Evolutionary conservation across 1,140 invertebrate species (phyloP).

Genomic region (Magallana angulata): DNA sequence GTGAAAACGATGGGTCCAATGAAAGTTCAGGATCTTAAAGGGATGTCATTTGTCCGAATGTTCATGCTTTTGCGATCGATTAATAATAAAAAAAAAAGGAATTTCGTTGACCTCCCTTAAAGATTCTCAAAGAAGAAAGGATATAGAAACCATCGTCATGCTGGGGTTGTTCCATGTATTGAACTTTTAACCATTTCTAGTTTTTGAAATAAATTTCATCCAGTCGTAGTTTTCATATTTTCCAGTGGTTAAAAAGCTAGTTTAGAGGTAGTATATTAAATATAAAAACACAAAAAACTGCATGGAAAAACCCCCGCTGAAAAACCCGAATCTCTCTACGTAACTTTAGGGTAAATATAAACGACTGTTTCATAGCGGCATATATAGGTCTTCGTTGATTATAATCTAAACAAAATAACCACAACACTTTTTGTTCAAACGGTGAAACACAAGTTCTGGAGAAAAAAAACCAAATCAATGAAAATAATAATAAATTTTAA

Average conservation of each 20-base stretch:
- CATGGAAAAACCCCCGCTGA: conserved; percentile 19
- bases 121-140: not conserved
- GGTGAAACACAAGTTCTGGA: conserved; percentile 16
- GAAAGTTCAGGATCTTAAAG: not conserved
- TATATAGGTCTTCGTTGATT: conserved; percentile 11
- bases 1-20: conserved; percentile 39
- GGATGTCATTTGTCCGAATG: not conserved
- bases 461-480: not conserved
- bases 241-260: not conserved
- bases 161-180: not conserved
- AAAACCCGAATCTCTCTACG: conserved; percentile 1
- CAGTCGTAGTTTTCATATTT: no score
- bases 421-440: conserved; percentile 36
- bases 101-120: conserved; percentile 24
- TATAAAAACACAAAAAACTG: not conserved
- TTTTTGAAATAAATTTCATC: no score
- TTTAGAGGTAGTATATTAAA: not conserved
- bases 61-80: not conserved
- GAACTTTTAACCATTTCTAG: not conserved
- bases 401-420: conserved; percentile 26
- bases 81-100: not conserved
- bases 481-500: not conserved
- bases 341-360: conserved; percentile 7
- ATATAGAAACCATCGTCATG: not conserved
- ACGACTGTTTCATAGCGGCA: conserved; percentile 2